These are phyloP conservation scores for Perca fluviatilis DNA, from an alignment of 2,113 vertebrate genomes.

Conservation along the genomic window DNA sequence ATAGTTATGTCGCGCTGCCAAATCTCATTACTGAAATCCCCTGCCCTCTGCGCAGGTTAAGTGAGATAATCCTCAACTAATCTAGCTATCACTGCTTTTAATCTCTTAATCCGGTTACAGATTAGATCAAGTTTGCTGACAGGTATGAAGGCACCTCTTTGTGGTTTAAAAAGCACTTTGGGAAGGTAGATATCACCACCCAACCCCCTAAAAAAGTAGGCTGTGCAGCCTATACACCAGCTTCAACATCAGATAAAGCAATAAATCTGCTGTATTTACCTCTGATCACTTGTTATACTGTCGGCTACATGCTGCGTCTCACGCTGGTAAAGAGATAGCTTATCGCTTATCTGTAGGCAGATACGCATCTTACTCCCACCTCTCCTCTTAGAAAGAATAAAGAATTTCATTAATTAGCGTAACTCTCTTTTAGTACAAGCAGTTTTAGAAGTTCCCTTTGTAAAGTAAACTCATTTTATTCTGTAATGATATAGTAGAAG, in stretches of 20 bases:
- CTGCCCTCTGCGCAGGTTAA: conserved; percentile 49
- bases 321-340: not conserved
- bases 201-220: not conserved
- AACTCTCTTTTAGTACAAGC: not conserved
- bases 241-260: not conserved
- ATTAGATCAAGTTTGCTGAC: conserved; percentile 59
- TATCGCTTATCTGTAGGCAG: not conserved
- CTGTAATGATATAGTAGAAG: not conserved
- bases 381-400: not conserved
- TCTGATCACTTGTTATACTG: not conserved
- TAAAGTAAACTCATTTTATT: not conserved
- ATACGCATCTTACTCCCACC: not conserved
- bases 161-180: conserved; percentile 42
- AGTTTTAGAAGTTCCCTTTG: conserved; percentile 6
- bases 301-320: not conserved
- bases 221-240: not conserved
- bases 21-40: conserved; percentile 39
- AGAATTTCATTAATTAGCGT: not conserved
- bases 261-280: not conserved
- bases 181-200: conserved; percentile 4
- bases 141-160: conserved; percentile 33
- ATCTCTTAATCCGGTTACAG: conserved; percentile 69
- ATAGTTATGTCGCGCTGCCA: conserved; percentile 12
- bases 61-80: conserved; percentile 69
- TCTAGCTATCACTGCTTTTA: conserved; percentile 62